Evolutionary conservation across 2,797 vertebrate genomes (phyloP).

Genomic region (Phylloscopus collybita): DNA sequence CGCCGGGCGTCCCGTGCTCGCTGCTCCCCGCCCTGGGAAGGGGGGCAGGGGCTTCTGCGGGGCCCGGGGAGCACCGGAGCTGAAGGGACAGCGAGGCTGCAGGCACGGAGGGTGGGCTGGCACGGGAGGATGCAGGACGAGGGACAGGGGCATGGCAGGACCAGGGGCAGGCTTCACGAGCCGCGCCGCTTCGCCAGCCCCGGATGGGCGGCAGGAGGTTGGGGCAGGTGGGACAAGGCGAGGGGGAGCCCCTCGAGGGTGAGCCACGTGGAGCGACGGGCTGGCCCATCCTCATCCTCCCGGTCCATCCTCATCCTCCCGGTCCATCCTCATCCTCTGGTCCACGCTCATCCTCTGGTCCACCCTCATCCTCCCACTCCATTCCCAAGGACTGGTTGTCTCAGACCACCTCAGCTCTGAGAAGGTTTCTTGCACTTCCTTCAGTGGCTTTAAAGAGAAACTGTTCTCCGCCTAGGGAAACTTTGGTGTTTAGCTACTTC

Average conservation of each 20-base stretch:
- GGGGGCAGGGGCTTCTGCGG: fast-evolving
- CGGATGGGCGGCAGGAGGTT: neutral
- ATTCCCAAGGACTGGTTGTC: fast-evolving
- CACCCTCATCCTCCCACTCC: neutral
- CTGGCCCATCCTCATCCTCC: neutral
- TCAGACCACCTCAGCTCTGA: neutral
- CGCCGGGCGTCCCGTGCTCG: neutral
- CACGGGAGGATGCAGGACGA: no score
- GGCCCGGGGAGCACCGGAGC: neutral
- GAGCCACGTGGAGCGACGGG: fast-evolving
- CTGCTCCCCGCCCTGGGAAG: neutral
- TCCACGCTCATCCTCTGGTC: no score
- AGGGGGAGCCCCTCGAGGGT: neutral
- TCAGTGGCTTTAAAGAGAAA: neutral
- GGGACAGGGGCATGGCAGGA: neutral
- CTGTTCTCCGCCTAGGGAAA: neutral
- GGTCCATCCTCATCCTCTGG: neutral
- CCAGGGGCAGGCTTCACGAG: fast-evolving
- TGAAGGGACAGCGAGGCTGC: neutral
- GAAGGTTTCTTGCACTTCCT: neutral
- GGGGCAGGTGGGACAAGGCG: neutral
- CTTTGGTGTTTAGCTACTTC: neutral
- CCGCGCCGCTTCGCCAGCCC: neutral
- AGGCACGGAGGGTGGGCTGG: neutral
- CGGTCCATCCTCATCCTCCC: fast-evolving